Evolutionary conservation across 2,888 invertebrate genomes (phyloP), one percentile per base, ranked within the genome.

Genomic region (Heliconius cydno): DNA sequence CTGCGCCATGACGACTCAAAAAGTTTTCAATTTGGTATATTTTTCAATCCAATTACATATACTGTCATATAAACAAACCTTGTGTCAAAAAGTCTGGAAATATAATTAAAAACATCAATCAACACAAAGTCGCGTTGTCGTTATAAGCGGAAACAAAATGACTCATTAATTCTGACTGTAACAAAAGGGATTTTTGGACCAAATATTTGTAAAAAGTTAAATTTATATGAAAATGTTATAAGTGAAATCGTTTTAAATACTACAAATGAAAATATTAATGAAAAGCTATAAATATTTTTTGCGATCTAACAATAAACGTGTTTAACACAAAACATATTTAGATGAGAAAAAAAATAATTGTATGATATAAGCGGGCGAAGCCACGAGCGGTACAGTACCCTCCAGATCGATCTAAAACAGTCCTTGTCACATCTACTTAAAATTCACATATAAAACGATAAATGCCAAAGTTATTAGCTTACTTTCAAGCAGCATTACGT

Each of bases 391-490:
- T 7, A 19, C 0, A 19, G 34, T 34, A 34, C 7, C 34, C 34
- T 34, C 34, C 34, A 52, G 57, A 66, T 77, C 74, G 75, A 80
- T 72, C 79, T 76, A 66, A 74, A 81, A 75, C 79, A 79, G 79
- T 80, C 78, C 79, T 82, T 77, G 66, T 79, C 79, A 76, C 67
- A 57, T 52, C 73, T n/a, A 13, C 38, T 73, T 75, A 65, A 41
- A 76, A 60, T 81, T 74, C 52, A 78, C 67, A 78, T 71, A 76
- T 79, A 76, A 38, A 73, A 63, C 78, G 80, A 86, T 85, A 87
- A 92, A 92, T 91, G 90, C 88, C 91, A 89, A 88, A 89, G 85
- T 85, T 90, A 91, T 92, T 91, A 90, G 83, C 88, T 87, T 87
- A 87, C 88, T 87, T 88, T 82, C 68, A 77, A 81, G 78, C 78